Conservation (phyloP, 1,140 invertebrate genomes). For the Drosophila equinoxialis region DNA sequence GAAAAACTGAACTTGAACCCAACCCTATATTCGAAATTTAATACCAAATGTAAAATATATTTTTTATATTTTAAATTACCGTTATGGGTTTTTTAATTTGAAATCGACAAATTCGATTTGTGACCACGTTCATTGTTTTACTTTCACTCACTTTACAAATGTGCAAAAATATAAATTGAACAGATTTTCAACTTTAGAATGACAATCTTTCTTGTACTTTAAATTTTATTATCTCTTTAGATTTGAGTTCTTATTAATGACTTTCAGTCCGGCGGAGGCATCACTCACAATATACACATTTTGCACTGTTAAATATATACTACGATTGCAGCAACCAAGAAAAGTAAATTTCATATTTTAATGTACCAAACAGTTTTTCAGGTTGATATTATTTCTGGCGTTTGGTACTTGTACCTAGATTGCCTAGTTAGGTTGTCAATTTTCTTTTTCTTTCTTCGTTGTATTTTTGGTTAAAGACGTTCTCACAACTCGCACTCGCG, state of each 20-base stretch:
- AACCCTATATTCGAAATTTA: background rate
- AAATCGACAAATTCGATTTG: conserved; percentile 61
- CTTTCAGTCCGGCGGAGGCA: conserved; percentile 1
- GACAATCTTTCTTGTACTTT: conserved; percentile 3
- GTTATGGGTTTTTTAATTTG: conserved; percentile 59
- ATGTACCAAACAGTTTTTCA: conserved; percentile 18
- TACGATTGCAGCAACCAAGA: conserved; percentile 29
- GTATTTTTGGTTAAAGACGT: conserved; percentile 38
- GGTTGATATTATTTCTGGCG: background rate
- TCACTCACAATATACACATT: conserved; percentile 2
- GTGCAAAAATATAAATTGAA: conserved; percentile 19
- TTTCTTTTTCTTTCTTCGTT: conserved; percentile 19
- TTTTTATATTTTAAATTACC: conserved; percentile 46
- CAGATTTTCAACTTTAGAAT: background rate
- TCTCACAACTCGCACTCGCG: conserved; percentile 82
- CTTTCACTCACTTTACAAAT: conserved; percentile 60
- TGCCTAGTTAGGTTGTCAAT: conserved; percentile 36
- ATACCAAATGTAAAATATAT: background rate
- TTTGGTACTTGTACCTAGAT: conserved; percentile 29
- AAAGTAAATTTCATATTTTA: conserved; percentile 54
- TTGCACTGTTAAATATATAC: background rate
- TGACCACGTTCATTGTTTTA: conserved; percentile 58
- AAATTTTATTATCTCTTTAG: background rate
- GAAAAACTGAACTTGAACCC: background rate
- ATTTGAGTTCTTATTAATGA: background rate